Conservation (phyloP, 2,888 invertebrate species). For the Diogma glabrata region DNA sequence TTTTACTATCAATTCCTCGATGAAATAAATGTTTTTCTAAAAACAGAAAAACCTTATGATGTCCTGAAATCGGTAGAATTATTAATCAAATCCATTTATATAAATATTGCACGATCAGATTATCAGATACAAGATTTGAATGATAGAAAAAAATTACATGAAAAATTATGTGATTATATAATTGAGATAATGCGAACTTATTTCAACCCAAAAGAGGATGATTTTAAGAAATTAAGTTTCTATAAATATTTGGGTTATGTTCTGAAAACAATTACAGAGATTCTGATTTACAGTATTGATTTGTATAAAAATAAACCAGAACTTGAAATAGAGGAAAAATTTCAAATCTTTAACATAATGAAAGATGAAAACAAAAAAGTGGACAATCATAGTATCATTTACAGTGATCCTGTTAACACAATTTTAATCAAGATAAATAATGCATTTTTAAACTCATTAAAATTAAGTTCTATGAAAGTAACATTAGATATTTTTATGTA, state of each 20-base stretch:
- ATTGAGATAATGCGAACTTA: constrained; percentile 27
- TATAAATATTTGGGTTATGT: constrained; percentile 26
- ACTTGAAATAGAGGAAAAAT: constrained; percentile 18
- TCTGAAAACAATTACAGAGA: constrained; percentile 24
- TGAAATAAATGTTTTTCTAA: constrained; percentile 24
- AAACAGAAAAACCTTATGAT: constrained; percentile 25
- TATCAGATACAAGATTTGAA: constrained; percentile 22
- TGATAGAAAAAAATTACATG: constrained; percentile 24
- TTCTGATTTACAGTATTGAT: constrained; percentile 24
- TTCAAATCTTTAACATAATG: constrained; percentile 22
- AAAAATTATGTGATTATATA: constrained; percentile 24
- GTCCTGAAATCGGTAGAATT: constrained; percentile 24
- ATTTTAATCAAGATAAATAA: constrained; percentile 20
- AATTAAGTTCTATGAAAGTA: constrained; percentile 26
- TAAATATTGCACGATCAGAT: constrained; percentile 25
- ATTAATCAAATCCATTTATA: constrained; percentile 23
- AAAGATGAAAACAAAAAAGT: constrained; percentile 16
- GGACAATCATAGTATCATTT: constrained; percentile 12
- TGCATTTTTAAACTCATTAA: constrained; percentile 25
- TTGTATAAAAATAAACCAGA: constrained; percentile 21
- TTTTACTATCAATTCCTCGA: constrained; percentile 27
- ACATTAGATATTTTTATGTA: constrained; percentile 27
- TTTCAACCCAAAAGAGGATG: constrained; percentile 27
- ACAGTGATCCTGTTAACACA: not conserved
- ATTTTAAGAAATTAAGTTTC: constrained; percentile 23